phyloP scores from a whole-genome alignment of 2,888 invertebrate species.

The Tupiocoris notatus region DNA sequence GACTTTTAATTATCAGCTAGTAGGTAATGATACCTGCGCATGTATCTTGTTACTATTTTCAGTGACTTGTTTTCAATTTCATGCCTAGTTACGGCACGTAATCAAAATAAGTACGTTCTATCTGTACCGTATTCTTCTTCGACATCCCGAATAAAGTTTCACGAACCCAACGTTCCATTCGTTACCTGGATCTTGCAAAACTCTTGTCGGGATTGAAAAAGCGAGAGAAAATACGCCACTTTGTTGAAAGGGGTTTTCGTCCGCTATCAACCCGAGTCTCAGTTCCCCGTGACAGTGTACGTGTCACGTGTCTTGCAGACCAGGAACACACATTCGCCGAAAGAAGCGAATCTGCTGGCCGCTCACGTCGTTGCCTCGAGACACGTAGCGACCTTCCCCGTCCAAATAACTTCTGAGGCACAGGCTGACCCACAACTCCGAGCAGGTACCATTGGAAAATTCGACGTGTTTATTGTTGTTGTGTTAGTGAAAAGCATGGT shows the following conservation, averaged over 20 bases:
- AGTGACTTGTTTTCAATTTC: no score
- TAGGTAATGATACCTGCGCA: no score
- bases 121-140: no score
- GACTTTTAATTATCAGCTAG: no score
- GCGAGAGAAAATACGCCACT: slow-evolving; percentile 13
- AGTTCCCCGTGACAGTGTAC: not conserved
- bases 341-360: slow-evolving; percentile 15
- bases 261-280: not conserved
- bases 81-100: no score
- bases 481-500: no score
- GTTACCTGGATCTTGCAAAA: not conserved
- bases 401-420: slow-evolving; percentile 29
- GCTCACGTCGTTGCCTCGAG: slow-evolving; percentile 10
- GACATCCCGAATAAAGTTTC: no score
- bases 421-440: not conserved
- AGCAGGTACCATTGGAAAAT: not conserved
- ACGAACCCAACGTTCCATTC: no score
- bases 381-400: slow-evolving; percentile 11
- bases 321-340: not conserved
- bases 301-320: not conserved
- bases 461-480: not conserved
- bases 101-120: no score
- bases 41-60: no score
- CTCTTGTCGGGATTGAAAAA: not conserved
- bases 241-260: slow-evolving; percentile 19